Base-by-base conservation (phyloP, 1,140 invertebrate species). In the Drosophila bocqueti region DNA sequence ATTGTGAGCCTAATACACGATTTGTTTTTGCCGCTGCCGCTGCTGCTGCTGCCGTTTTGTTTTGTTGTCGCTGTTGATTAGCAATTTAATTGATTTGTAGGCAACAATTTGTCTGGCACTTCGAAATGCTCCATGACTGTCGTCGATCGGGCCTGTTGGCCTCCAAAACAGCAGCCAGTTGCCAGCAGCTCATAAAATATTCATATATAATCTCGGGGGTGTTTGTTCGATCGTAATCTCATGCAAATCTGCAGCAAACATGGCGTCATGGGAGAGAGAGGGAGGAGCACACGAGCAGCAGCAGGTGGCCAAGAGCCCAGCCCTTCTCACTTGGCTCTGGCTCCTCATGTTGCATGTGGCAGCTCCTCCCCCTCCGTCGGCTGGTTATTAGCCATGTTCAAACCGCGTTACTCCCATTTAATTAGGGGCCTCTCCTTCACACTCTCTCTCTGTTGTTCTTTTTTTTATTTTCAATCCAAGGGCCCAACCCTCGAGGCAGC, bases 11-110 rank as follows among this genome's bases (percentile, higher is more conserved):
- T 79, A 86, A 76, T 86, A 79, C 75, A 76, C 79, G 75, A 81
- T 82, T 66, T 79, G 69, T 65, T 79, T 57, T 62, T 49, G 75
- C 29, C 11, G 34, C 11, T 69, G 60, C 16, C 49, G 77, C 63
- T 69, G 75, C 68, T 69, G 55, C 16, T 49, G 77, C 66, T 69
- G 75, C 69, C 63, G 83, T 90, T 84, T 89, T 81, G 85, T 90
- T 57, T 89, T 89, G 67, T 84, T 90, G 84, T 89, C 81, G 81
- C 85, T 36, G 55, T 84, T 78, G 79, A 89, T 90, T 90, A 79
- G 85, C 85, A 90, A 90, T 90, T 90, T 90, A 90, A 90, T 90
- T 90, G 85, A 90, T 90, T 90, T 90, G 85, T 85, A 85, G 81
- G 85, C 86, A 85, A 85, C 85, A 90, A 90, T 90, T 90, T 90